These are phyloP conservation scores for Byasa hedistus DNA, from an alignment of 2,888 invertebrate genomes.

Conservation along the genomic window DNA sequence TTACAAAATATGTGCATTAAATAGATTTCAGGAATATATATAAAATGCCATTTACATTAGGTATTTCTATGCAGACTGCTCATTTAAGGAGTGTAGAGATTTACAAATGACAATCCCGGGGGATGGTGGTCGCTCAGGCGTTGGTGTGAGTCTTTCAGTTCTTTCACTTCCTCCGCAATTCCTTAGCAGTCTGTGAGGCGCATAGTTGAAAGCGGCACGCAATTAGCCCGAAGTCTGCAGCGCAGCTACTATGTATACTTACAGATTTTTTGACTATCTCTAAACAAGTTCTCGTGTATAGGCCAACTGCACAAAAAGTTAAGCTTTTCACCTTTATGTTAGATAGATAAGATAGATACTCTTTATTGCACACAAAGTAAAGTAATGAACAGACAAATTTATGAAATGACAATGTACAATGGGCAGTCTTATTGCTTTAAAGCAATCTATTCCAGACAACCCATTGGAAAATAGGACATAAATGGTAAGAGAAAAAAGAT, in stretches of 20 bases:
- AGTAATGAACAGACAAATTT: no score
- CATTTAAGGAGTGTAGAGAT: constrained; percentile 35
- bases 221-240: constrained; percentile 55
- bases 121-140: constrained; percentile 33
- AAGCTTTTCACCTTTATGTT: not conserved
- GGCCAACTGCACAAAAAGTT: constrained; percentile 4
- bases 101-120: constrained; percentile 44
- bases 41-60: no score
- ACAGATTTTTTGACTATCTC: constrained; percentile 6
- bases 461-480: no score
- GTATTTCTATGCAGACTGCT: constrained; percentile 33
- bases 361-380: no score
- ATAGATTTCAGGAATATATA: not conserved
- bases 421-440: no score
- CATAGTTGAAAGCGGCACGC: constrained; percentile 56
- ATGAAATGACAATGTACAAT: no score
- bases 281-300: constrained; percentile 11
- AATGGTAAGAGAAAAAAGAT: no score
- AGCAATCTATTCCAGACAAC: no score
- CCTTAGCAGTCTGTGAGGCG: constrained; percentile 44
- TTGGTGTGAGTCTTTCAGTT: constrained; percentile 50
- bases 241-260: constrained; percentile 1
- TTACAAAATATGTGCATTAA: not conserved
- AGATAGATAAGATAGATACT: not conserved
- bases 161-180: constrained; percentile 55